Conservation (phyloP, 2,888 invertebrate species). For the Apeira syringaria region DNA sequence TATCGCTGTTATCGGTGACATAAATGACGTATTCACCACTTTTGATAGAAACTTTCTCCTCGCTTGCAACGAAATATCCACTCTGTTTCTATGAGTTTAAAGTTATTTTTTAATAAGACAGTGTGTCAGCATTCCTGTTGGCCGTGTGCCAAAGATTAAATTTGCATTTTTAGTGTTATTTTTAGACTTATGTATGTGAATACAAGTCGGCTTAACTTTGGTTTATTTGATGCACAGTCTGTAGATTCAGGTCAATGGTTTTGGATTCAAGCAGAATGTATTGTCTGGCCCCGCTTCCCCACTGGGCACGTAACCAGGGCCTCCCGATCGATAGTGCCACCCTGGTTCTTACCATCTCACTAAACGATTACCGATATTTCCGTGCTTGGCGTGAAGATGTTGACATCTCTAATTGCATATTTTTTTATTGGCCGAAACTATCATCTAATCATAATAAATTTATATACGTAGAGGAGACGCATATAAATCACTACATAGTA, state of each 20-base stretch:
- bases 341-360: too few relatives aligned
- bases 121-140: not conserved
- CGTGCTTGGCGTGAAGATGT: too few relatives aligned
- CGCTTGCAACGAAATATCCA: not conserved
- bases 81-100: not conserved
- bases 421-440: too few relatives aligned
- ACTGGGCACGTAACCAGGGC: too few relatives aligned
- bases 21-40: not conserved
- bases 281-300: too few relatives aligned
- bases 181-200: constrained; percentile 2
- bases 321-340: too few relatives aligned
- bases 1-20: not conserved
- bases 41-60: not conserved
- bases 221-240: not conserved
- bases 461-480: too few relatives aligned
- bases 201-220: constrained; percentile 1
- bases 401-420: too few relatives aligned
- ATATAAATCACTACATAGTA: too few relatives aligned
- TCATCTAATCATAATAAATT: too few relatives aligned
- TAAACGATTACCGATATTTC: too few relatives aligned
- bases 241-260: not conserved
- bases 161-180: constrained; percentile 14
- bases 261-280: not conserved
- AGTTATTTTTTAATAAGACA: not conserved
- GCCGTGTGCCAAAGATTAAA: constrained; percentile 9